Evolutionary conservation across 2,888 invertebrate species (phyloP).

Genomic region (Ornithoptera alexandrae): DNA sequence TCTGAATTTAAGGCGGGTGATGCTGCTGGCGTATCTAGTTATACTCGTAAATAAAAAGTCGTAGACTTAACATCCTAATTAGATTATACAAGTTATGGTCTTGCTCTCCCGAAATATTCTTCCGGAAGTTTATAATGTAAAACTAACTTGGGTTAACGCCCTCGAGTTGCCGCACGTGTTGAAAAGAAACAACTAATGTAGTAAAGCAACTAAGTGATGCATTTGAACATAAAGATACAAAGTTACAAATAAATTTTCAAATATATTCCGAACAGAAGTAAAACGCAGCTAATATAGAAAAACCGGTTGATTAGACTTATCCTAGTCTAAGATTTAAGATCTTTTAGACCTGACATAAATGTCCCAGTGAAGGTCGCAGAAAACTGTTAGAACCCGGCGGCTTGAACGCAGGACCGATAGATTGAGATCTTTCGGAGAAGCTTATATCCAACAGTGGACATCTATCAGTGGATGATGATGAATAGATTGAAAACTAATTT

Average conservation of each 20-base stretch:
- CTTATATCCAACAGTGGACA: too few relatives aligned
- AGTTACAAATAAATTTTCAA: neutral
- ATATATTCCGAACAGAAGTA: too few relatives aligned
- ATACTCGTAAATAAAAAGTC: neutral
- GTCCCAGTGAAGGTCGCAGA: too few relatives aligned
- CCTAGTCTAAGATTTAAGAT: too few relatives aligned
- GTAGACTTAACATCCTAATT: conserved; percentile 6
- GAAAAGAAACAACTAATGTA: conserved; percentile 15
- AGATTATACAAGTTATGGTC: conserved; percentile 19
- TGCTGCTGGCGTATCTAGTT: neutral
- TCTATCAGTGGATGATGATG: too few relatives aligned
- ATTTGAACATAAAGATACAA: neutral
- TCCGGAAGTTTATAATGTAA: conserved; percentile 21
- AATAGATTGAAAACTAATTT: too few relatives aligned
- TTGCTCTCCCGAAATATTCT: conserved; percentile 18
- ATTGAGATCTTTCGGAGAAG: too few relatives aligned
- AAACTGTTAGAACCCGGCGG: too few relatives aligned
- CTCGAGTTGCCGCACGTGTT: conserved; percentile 13
- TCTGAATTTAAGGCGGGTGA: neutral
- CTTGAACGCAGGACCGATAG: too few relatives aligned
- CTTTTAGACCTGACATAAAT: too few relatives aligned
- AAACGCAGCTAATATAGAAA: too few relatives aligned
- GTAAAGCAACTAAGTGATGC: conserved; percentile 2
- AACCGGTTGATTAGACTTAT: too few relatives aligned
- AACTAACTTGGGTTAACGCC: conserved; percentile 17